Base-by-base conservation (phyloP, 2,797 vertebrate genomes). In the Phrynocephalus forsythii region DNA sequence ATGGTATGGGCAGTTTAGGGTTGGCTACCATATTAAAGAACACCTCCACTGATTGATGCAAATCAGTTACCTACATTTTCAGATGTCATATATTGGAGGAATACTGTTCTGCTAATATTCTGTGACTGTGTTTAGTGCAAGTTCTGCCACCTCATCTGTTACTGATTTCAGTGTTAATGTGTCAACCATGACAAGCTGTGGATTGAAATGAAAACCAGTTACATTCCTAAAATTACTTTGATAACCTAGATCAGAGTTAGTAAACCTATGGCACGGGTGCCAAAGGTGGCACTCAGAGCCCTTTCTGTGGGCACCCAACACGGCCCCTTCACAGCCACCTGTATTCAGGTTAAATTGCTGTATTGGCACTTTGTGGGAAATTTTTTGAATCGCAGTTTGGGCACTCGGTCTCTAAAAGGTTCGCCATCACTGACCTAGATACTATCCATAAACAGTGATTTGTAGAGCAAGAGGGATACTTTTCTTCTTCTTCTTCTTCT, bases 51-150 rank as follows among this genome's bases (percentile, higher is more conserved):
- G 78, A 16, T 79, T 56, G 50, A n/a, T 83, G 20, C n/a, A 87
- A 7, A n/a, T 79, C 52, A 82, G 66, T 87, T n/a, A n/a, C n/a
- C n/a, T n/a, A 38, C 71, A 33, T 76, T 30, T 82, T 87, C 48
- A 80, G 33, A 44, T 71, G 50, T 48, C 22, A 3, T 79, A 8
- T 72, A 5, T 7, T 48, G 24, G 52, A 88, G 75, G 60, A 26
- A 63, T 13, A 30, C 68, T 48, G 33, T 8, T 4, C 22, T 71
- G 7, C 48, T 88, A 44, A n/a, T 87, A 38, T 76, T 50, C 71
- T 66, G 10, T 38, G 48, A 50, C 26, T 44, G 6, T 26, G 67
- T 69, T 79, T 72, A n/a, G 33, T 76, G n/a, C n/a, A n/a, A n/a
- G n/a, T n/a, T 24, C 33, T 77, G 9, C 24, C 48, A 11, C 13